Evolutionary conservation across 1,140 invertebrate species (phyloP).

Genomic region (Helicoverpa armigera): DNA sequence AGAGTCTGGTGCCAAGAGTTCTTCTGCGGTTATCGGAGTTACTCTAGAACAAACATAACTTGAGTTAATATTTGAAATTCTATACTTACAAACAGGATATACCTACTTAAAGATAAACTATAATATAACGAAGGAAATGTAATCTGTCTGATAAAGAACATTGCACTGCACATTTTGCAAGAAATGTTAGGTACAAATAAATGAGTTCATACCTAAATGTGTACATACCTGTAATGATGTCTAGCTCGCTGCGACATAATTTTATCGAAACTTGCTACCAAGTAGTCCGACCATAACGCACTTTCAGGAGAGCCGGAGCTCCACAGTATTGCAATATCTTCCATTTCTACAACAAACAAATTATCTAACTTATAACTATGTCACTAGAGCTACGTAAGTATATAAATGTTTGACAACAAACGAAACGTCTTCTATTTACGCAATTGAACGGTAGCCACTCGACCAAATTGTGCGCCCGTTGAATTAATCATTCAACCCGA

Average conservation of each 20-base stretch:
- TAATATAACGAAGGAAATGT: conserved; percentile 7
- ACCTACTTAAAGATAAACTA: neutral
- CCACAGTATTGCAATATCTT: conserved; percentile 93
- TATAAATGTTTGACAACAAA: neutral
- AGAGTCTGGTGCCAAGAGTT: conserved; percentile 87
- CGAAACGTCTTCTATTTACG: neutral
- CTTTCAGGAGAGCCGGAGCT: conserved; percentile 92
- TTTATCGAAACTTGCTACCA: conserved; percentile 93
- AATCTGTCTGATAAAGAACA: neutral
- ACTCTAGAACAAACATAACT: conserved; percentile 87
- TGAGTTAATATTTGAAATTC: neutral
- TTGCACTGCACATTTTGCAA: neutral
- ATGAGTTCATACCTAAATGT: neutral
- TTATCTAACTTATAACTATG: neutral
- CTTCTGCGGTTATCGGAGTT: conserved; percentile 91
- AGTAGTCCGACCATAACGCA: conserved; percentile 92
- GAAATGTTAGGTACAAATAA: neutral
- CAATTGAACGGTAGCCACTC: neutral
- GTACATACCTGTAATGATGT: conserved; percentile 89
- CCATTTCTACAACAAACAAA: conserved; percentile 88
- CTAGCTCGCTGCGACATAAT: conserved; percentile 92
- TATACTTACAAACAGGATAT: neutral
- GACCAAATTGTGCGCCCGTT: conserved; percentile 40
- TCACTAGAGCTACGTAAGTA: neutral
- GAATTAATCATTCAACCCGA: conserved; percentile 6